Base-by-base conservation (phyloP, 2,113 vertebrate species). In the Ochotona curzoniae region DNA sequence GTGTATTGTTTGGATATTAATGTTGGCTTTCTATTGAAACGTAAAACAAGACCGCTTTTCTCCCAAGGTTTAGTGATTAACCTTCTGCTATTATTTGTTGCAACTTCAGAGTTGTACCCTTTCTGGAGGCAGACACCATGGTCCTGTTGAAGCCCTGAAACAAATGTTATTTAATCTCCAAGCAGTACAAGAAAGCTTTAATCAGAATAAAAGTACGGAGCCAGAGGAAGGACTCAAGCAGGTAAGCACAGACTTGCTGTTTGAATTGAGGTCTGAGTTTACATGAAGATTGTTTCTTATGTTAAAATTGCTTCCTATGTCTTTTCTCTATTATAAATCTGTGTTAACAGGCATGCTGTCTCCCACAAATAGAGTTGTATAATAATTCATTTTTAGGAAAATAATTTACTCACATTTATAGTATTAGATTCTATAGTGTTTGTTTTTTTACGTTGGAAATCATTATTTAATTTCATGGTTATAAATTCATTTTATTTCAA, bases 71-170 rank as follows among this genome's bases (percentile, higher is more conserved):
- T 70, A 10, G 32, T 93, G 51, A 28, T 95, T 76, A 76, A 63
- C 54, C 1, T 54, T 51, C 14, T 80, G 7, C 20, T 44, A 15
- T 94, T 25, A 85, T 92, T 13, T 74, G 0, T 84, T 96, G 96
- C 96, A 75, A 73, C 8, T 83, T 49, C 84, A 98, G 98, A 97
- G 89, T 67, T 89, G 64, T 18, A 66, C 94, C 4, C 96, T 96
- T 73, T 97, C 96, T 86, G 98, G 97, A 81, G 94, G 95, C 54
- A 98, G 97, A 54, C 98, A 98, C 95, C 98, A 98, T 10, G 98
- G 98, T 47, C 98, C 98, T 8, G 98, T 99, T 47, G 98, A 99
- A 97, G 97, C 98, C 44, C 94, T 99, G 89, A 99, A 99, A 88
- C 97, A 98, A 63, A 98, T 98, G 97, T 96, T 99, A 71, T 98